phyloP scores from a whole-genome alignment of 2,888 invertebrate species.

The Lymantria dispar region DNA sequence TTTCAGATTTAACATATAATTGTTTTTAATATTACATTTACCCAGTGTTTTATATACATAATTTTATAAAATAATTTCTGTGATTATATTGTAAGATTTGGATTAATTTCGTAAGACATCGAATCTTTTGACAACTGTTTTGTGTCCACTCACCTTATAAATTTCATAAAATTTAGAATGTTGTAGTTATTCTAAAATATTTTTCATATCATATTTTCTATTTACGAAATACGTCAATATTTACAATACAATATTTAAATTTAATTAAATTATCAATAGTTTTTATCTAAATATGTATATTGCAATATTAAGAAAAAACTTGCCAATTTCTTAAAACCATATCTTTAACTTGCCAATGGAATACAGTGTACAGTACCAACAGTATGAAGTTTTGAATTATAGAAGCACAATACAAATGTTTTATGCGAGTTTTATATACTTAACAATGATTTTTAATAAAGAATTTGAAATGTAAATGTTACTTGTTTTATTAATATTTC shows the following conservation, averaged over 20 bases:
- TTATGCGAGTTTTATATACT: slow-evolving; percentile 29
- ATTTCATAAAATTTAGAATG: slow-evolving; percentile 24
- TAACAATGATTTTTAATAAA: slow-evolving; percentile 38
- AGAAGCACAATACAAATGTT: slow-evolving; percentile 28
- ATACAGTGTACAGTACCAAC: slow-evolving; percentile 5
- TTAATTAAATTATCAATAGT: no score
- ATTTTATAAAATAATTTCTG: slow-evolving; percentile 23
- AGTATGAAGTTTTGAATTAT: slow-evolving; percentile 3
- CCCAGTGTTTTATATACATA: not conserved
- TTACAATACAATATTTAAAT: no score
- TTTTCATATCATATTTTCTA: not conserved
- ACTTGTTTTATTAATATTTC: no score
- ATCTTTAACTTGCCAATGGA: slow-evolving; percentile 23
- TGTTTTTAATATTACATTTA: no score
- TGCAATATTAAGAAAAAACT: slow-evolving; percentile 6
- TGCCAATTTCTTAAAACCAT: slow-evolving; percentile 17
- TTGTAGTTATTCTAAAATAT: slow-evolving; percentile 7
- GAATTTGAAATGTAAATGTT: slow-evolving; percentile 6
- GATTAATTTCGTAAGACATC: slow-evolving; percentile 24
- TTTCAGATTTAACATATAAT: not conserved
- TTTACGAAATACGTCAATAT: no score
- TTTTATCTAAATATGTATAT: no score
- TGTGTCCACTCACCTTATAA: slow-evolving; percentile 1
- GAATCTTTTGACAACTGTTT: slow-evolving; percentile 11
- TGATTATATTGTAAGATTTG: slow-evolving; percentile 29